Conservation (phyloP, 2,888 invertebrate genomes). For the Clostera curtula region DNA sequence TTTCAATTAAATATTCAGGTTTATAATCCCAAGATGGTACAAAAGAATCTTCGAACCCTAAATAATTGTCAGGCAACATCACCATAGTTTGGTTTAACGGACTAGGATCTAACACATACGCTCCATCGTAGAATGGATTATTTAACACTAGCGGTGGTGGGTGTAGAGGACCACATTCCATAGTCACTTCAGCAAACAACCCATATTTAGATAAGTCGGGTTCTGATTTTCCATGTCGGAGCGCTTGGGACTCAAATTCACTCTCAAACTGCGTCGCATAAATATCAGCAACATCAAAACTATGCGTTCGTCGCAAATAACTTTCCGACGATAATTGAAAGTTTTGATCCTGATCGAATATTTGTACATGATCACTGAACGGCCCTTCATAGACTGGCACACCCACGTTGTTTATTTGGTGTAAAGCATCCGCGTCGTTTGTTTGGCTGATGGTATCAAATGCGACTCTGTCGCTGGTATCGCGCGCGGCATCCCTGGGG, state of each 20-base stretch:
- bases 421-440: slow-evolving; percentile 49
- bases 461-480: slow-evolving; percentile 26
- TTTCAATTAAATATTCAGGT: slow-evolving; percentile 45
- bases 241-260: slow-evolving; percentile 36
- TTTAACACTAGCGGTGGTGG: slow-evolving; percentile 60
- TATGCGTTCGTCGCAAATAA: slow-evolving; percentile 56
- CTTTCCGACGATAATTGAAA: slow-evolving; percentile 35
- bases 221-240: slow-evolving; percentile 52
- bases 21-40: slow-evolving; percentile 64
- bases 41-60: slow-evolving; percentile 71
- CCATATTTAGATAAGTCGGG: slow-evolving; percentile 65
- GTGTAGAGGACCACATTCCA: slow-evolving; percentile 45
- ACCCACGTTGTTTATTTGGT: slow-evolving; percentile 69
- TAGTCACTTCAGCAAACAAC: slow-evolving; percentile 52
- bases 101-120: slow-evolving; percentile 48
- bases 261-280: slow-evolving; percentile 38
- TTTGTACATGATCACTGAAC: slow-evolving; percentile 38
- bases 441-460: slow-evolving; percentile 38
- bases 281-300: slow-evolving; percentile 63
- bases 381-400: slow-evolving; percentile 51
- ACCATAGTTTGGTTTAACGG: slow-evolving; percentile 49
- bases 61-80: slow-evolving; percentile 64
- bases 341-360: slow-evolving; percentile 33
- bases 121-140: slow-evolving; percentile 68
- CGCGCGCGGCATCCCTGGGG: slow-evolving; percentile 49